phyloP scores from a whole-genome alignment of 1,140 invertebrate species.

The Drosophila guanche region DNA sequence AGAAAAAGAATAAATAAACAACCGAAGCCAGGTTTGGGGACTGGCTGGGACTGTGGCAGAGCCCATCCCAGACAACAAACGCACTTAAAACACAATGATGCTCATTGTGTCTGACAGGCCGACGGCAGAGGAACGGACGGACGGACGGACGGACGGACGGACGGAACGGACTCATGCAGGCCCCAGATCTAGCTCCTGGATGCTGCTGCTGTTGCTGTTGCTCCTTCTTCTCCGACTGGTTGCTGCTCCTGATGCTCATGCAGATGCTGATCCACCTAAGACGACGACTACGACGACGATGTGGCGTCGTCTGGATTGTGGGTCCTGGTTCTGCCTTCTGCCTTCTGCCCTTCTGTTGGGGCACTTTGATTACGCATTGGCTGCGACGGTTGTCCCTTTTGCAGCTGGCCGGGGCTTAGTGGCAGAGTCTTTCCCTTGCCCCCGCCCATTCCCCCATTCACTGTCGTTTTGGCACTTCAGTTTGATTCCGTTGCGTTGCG shows the following conservation, averaged over 20 bases:
- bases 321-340: conserved; percentile 4
- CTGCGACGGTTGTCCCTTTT: conserved; percentile 32
- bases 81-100: conserved; percentile 82
- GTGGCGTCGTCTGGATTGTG: conserved; percentile 65
- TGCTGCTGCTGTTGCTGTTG: too few relatives aligned
- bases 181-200: too few relatives aligned
- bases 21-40: conserved; percentile 24
- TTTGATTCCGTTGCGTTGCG: conserved; percentile 48
- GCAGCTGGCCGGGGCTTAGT: not conserved
- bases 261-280: conserved; percentile 70
- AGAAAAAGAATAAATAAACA: conserved; percentile 81
- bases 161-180: too few relatives aligned
- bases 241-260: not conserved
- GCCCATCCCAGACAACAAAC: conserved; percentile 63
- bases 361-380: conserved; percentile 79
- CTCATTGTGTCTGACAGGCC: conserved; percentile 78
- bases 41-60: not conserved
- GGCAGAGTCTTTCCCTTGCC: not conserved
- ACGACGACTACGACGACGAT: conserved; percentile 44
- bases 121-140: conserved; percentile 35
- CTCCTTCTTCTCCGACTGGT: too few relatives aligned
- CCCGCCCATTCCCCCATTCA: conserved; percentile 31
- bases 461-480: conserved; percentile 73
- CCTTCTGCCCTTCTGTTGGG: conserved; percentile 4
- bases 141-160: not conserved